Base-by-base conservation (phyloP, 1,140 invertebrate genomes). In the Brachionus koreanus region DNA sequence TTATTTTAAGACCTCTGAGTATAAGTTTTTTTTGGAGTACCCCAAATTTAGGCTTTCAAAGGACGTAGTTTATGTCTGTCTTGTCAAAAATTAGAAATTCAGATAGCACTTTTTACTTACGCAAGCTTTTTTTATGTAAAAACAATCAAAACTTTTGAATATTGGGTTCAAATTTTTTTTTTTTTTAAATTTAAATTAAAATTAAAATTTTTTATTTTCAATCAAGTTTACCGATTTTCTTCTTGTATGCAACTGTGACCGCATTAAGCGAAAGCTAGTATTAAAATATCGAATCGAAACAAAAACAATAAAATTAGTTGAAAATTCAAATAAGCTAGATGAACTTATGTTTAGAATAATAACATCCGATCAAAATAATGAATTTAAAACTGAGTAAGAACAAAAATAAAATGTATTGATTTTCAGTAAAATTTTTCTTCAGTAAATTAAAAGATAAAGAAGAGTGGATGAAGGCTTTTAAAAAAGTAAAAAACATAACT, bases 401-500 rank as follows among this genome's bases (percentile, higher is more conserved):
- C 16, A n/a, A 13, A 52, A 23, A 57, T 13, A 37, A 35, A 19
- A 10, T 3, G 5, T 49, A 16, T 39, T 77, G 6, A 23, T 19
- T 77, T 5, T 77, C 23, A 7, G 23, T 5, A 19, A 33, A 19
- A 33, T 37, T 19, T 79, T 39, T 19, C 16, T 61, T 19, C 5
- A n/a, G 76, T 13, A 79, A 57, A 33, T 13, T 57, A 61, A 79
- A 79, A 61, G 76, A 79, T 42, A 79, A 79, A 79, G 76, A 79
- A 61, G 49, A 57, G 39, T 79, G 76, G 76, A 79, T 79, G 29
- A 35, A 61, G 35, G 76, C 76, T 16, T 79, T 79, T 25, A 65
- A 57, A 39, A 57, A 43, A 79, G 76, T 79, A 25, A 79, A 79
- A 61, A 52, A 79, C 12, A 79, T 79, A 39, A 77, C 19, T 49